Base-by-base conservation (phyloP, 2,888 invertebrate genomes). In the Drosophila eohydei region DNA sequence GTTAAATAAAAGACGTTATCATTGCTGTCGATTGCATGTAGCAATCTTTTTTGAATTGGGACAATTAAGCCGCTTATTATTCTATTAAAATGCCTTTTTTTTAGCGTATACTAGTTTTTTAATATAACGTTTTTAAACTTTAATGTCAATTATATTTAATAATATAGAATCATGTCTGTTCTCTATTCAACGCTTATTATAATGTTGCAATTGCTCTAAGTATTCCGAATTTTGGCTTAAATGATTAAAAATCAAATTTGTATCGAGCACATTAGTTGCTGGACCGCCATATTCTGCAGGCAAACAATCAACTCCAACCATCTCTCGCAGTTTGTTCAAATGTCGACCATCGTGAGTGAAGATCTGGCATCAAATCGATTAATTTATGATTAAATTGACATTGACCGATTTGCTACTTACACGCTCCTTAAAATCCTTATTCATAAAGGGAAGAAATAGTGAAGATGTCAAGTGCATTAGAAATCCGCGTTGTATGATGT, bases 231-330 rank as follows among this genome's bases (percentile, higher is more conserved):
- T 87, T 61, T 87, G 80, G 54, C 77, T 74, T 36, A 92, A 71
- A 67, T 92, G 86, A 71, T 92, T 83, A 30, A 90, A 88, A 44
- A 92, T 81, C 48, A 91, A 51, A 68, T 89, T 85, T 5, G 85
- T 84, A 61, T 92, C 89, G 6, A 91, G 78, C 21, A 86, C 78
- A 79, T 92, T 92, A 4, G 80, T 59, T 6, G 75, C 74, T 3
- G 92, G 90, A 1, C 92, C 92, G 0, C 92, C 92, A 67, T 92
- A 92, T 74, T 90, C 88, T 9, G 82, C 90, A 7, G 92, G 92
- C 38, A 91, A 69, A 57, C 72, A 71, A 41, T 92, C 92, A 52
- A 84, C 87, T 6, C 92, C 92, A 41, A 92, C 58, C 81, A 91
- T 91, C 2, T 91, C 88, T 2, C 89, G 83, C 21, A 92, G 62